phyloP scores from a whole-genome alignment of 2,888 invertebrate species.

The Pterobdella sp. region DNA sequence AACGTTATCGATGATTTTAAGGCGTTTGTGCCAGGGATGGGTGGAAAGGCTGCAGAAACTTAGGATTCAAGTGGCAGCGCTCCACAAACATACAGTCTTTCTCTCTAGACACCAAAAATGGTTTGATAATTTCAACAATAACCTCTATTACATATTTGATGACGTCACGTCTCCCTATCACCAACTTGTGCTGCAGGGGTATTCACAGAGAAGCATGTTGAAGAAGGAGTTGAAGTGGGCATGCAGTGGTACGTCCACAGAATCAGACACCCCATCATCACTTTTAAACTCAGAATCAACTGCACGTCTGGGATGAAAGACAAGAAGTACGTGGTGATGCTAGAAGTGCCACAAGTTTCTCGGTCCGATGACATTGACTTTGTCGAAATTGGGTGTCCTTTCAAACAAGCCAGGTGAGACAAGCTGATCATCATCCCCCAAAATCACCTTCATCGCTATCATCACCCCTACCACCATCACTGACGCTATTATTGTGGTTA shows the following conservation, averaged over 20 bases:
- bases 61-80: neutral
- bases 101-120: neutral
- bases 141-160: no score
- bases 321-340: slow-evolving; percentile 35
- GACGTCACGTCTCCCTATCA: no score
- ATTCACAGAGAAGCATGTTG: slow-evolving; percentile 31
- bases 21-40: neutral
- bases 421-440: no score
- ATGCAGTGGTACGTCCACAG: slow-evolving; percentile 46
- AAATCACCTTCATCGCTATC: no score
- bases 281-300: slow-evolving; percentile 41
- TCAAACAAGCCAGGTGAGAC: slow-evolving; percentile 20
- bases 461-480: no score
- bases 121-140: no score
- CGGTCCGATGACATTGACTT: slow-evolving; percentile 23
- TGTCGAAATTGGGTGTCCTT: slow-evolving; percentile 3
- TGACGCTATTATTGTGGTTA: no score
- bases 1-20: no score
- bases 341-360: slow-evolving; percentile 13
- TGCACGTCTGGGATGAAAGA: no score
- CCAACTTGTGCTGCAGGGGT: no score
- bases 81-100: no score
- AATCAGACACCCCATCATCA: slow-evolving; percentile 41
- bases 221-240: slow-evolving; percentile 37
- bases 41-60: neutral